Percentiles rank a stretch among this genome's conserved stretches.
Conservation (phyloP, 1,140 invertebrate species). For the Atta colombica region DNA sequence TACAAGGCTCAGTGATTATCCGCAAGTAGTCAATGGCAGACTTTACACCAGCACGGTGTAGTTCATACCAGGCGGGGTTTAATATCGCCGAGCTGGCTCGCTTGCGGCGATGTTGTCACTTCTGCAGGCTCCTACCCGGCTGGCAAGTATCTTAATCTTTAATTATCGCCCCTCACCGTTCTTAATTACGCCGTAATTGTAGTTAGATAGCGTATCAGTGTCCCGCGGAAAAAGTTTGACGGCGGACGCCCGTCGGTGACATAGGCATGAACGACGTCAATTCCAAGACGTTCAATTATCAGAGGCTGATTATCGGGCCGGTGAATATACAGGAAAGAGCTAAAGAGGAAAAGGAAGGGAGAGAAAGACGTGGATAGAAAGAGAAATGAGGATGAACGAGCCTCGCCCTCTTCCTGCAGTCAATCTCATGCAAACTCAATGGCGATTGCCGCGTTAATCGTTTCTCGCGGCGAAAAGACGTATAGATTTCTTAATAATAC, state of each 20-base stretch:
- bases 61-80: slow-evolving; percentile 57
- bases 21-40: slow-evolving; percentile 59
- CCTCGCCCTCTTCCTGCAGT: slow-evolving; percentile 49
- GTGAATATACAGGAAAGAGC: slow-evolving; percentile 1
- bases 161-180: slow-evolving; percentile 77
- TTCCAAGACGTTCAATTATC: slow-evolving; percentile 76
- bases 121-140: slow-evolving; percentile 73
- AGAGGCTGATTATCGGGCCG: slow-evolving; percentile 64
- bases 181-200: slow-evolving; percentile 81
- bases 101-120: slow-evolving; percentile 69
- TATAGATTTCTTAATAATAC: slow-evolving; percentile 32
- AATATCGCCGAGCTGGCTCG: slow-evolving; percentile 58
- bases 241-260: slow-evolving; percentile 41
- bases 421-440: slow-evolving; percentile 18
- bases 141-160: slow-evolving; percentile 81
- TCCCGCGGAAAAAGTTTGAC: slow-evolving; percentile 66
- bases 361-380: slow-evolving; percentile 12
- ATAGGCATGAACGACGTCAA: slow-evolving; percentile 66
- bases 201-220: slow-evolving; percentile 76
- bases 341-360: background rate
- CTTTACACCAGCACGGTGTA: slow-evolving; percentile 49
- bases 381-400: slow-evolving; percentile 55
- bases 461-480: background rate
- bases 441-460: slow-evolving; percentile 13
- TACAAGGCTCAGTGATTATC: slow-evolving; percentile 46